Evolutionary conservation across 2,888 invertebrate species (phyloP).

Genomic region (Meganola albula): DNA sequence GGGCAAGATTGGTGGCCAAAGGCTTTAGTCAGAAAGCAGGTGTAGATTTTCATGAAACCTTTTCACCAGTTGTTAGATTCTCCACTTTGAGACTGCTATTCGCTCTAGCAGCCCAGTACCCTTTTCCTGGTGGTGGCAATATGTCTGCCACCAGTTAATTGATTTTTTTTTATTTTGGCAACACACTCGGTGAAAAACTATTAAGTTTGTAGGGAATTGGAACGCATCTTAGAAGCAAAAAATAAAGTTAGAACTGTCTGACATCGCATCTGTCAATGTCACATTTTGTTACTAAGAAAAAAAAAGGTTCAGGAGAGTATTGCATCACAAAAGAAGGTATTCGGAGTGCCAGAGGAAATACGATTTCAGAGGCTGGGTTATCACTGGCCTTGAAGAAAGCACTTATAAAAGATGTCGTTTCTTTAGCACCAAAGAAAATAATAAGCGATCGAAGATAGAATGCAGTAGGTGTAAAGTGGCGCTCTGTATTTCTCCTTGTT

Average conservation of each 20-base stretch:
- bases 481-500: conserved; percentile 16
- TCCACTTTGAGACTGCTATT: conserved; percentile 6
- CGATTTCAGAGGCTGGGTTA: conserved; percentile 8
- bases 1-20: conserved; percentile 13
- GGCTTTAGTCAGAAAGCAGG: conserved; percentile 10
- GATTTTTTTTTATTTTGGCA: too few relatives aligned
- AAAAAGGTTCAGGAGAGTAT: too few relatives aligned
- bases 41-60: conserved; percentile 6
- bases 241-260: too few relatives aligned
- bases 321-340: conserved; percentile 10
- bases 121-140: too few relatives aligned
- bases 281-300: too few relatives aligned
- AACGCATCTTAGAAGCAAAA: too few relatives aligned
- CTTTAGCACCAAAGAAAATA: conserved; percentile 15
- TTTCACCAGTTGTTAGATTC: conserved; percentile 2
- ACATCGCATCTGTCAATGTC: too few relatives aligned
- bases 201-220: too few relatives aligned
- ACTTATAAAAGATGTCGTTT: conserved; percentile 10
- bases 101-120: conserved; percentile 2
- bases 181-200: too few relatives aligned
- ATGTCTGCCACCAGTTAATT: too few relatives aligned
- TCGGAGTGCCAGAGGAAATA: conserved; percentile 10
- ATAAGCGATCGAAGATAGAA: conserved; percentile 15
- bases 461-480: conserved; percentile 15
- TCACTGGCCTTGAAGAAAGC: conserved; percentile 9